Conservation (phyloP, 2,113 vertebrate genomes). For the Rhinichthys klamathensis region DNA sequence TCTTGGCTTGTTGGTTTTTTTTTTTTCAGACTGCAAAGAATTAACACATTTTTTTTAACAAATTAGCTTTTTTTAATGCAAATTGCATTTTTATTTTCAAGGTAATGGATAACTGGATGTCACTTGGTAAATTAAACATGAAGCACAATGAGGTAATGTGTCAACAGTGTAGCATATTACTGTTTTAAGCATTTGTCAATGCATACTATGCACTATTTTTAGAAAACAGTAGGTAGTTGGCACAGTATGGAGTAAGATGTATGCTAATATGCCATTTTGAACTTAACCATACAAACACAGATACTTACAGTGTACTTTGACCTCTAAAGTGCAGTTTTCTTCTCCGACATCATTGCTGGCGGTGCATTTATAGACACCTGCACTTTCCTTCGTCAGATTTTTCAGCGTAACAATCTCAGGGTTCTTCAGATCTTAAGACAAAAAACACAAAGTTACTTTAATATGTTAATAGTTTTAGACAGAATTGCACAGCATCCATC, state of each 20-base stretch:
- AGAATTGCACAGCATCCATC: not conserved
- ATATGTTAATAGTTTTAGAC: not conserved
- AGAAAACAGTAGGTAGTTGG: not conserved
- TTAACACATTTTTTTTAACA: not conserved
- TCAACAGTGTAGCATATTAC: not conserved
- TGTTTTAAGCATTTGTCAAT: constrained; percentile 14
- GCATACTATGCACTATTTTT: not conserved
- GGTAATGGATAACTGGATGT: not conserved
- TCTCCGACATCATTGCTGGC: constrained; percentile 89
- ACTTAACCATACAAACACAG: not conserved
- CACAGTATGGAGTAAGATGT: too few species aligned
- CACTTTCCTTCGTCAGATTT: constrained; percentile 82
- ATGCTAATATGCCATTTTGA: not conserved
- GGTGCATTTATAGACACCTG: constrained; percentile 85
- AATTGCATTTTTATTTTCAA: not conserved
- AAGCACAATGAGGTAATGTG: not conserved
- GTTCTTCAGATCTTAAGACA: constrained; percentile 78
- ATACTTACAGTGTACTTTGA: constrained; percentile 88
- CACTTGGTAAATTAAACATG: not conserved
- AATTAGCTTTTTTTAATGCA: not conserved
- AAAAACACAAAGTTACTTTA: constrained; percentile 3
- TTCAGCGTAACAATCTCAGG: constrained; percentile 84
- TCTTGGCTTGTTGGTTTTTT: too few species aligned
- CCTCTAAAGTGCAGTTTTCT: constrained; percentile 83
- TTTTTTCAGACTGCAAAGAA: not conserved